Base-by-base conservation (phyloP, 2,113 vertebrate genomes). In the Larimichthys polyactis region DNA sequence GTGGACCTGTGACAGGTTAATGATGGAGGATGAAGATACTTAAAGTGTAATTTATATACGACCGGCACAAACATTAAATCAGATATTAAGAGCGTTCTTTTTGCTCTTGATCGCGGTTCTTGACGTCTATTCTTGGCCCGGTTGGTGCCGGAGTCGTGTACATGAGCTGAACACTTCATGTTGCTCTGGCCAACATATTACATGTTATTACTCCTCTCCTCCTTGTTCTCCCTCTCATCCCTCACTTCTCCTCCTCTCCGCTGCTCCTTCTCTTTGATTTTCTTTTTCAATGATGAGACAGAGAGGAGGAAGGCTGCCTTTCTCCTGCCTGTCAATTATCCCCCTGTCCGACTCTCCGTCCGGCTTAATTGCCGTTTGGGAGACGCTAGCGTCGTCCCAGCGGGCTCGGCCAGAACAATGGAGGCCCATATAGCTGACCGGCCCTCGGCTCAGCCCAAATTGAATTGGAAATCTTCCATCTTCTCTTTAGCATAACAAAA, bases 401-500 rank as follows among this genome's bases (percentile, higher is more conserved):
- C 78, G 96, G 95, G 96, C 85, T 90, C 62, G 2, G 67, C 29
- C 75, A 77, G 92, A 94, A 96, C 95, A 97, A 97, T 96, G 95
- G 91, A 94, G 92, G 93, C 94, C 94, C 93, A 90, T 95, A 94
- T 94, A 92, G 96, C 96, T 97, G 96, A 97, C 97, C 97, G 96
- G 95, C 91, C 94, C 95, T 96, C 96, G 95, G 95, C 96, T 96
- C 96, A 79, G 86, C 82, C 89, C 85, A 97, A 97, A 97, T 96
- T 96, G 97, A 97, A 97, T 97, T 97, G 97, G 97, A 98, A 98
- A 97, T 96, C 95, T 95, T 97, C 96, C 96, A 97, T 95, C 93
- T 92, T 91, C 94, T 95, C 91, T 96, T 99, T 98, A 97, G 96
- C 97, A 98, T 99, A 96, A 99, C 97, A 99, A 97, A 97, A 85